A percentile compares a stretch with the other conserved stretches of the same genome.
Evolutionary conservation across 2,888 invertebrate genomes (phyloP).

Genomic region (Chrysodeixis includens): DNA sequence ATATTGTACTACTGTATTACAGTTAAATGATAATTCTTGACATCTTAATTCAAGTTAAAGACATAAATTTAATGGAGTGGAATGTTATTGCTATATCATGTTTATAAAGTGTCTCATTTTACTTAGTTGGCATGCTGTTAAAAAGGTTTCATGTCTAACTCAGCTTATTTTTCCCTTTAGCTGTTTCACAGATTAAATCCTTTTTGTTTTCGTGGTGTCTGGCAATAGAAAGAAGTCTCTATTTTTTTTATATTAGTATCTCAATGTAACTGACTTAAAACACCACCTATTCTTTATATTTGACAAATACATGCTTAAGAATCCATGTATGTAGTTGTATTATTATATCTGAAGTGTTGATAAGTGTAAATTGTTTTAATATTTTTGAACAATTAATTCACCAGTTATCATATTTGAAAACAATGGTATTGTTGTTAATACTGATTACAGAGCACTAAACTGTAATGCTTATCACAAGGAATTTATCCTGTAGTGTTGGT

Average conservation of each 20-base stretch:
- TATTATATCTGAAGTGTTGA: too few relatives aligned
- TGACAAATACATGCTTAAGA: too few relatives aligned
- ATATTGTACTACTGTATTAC: not conserved
- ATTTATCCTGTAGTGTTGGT: slow-evolving; percentile 3
- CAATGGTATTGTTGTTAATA: not conserved
- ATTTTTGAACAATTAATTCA: not conserved
- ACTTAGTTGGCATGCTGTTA: not conserved
- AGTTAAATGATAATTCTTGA: not conserved
- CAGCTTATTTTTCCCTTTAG: not conserved
- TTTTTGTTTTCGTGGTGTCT: not conserved
- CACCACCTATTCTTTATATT: too few relatives aligned
- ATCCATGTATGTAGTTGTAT: too few relatives aligned
- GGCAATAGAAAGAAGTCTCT: not conserved
- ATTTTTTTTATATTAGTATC: not conserved
- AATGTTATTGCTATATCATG: not conserved
- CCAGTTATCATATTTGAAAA: not conserved
- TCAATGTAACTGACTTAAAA: not conserved
- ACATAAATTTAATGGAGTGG: not conserved
- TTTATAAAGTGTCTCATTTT: not conserved
- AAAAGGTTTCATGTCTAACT: not conserved
- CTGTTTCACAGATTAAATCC: not conserved
- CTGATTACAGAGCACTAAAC: slow-evolving; percentile 5
- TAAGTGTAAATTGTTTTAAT: too few relatives aligned
- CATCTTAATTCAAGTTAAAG: not conserved
- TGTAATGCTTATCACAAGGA: not conserved